Percentiles rank a stretch among this genome's conserved stretches.
These are phyloP conservation scores for Colletes gigas DNA, from an alignment of 1,140 invertebrate species.

Conservation along the genomic window DNA sequence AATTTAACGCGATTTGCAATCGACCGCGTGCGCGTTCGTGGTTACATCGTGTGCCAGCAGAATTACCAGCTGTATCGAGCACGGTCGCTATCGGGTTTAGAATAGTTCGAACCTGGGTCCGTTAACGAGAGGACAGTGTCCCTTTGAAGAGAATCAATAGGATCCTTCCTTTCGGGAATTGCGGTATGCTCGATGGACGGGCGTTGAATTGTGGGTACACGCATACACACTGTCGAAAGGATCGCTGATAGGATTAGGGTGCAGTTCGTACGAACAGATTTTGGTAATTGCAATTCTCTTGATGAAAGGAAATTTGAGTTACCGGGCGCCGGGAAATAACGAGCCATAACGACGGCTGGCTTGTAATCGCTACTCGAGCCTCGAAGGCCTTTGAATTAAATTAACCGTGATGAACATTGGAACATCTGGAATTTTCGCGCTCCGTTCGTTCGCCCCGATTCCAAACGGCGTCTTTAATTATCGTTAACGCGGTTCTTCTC, in stretches of 20 bases:
- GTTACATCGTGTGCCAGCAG: constrained; percentile 14
- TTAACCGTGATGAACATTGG: background rate
- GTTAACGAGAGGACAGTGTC: constrained; percentile 46
- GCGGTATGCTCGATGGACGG: constrained; percentile 26
- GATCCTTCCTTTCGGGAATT: constrained; percentile 34
- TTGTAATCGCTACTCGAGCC: background rate
- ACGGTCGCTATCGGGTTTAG: background rate
- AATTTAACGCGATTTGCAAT: constrained; percentile 48
- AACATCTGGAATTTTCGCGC: background rate
- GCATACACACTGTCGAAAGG: constrained; percentile 9
- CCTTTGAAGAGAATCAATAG: constrained; percentile 45
- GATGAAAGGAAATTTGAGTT: constrained; percentile 23
- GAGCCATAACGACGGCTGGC: background rate
- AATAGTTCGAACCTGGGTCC: constrained; percentile 64
- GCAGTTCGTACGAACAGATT: constrained; percentile 33
- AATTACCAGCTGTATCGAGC: constrained; percentile 44
- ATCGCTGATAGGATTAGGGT: constrained; percentile 26
- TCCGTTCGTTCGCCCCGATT: background rate
- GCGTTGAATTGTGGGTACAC: constrained; percentile 26
- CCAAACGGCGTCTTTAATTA: background rate
- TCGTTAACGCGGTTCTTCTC: background rate
- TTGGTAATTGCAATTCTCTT: constrained; percentile 5
- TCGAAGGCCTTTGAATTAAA: background rate
- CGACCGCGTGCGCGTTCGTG: constrained; percentile 21
- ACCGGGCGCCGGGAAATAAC: constrained; percentile 1